These are phyloP conservation scores for Psophia crepitans DNA, from an alignment of 2,113 vertebrate species.

Conservation along the genomic window DNA sequence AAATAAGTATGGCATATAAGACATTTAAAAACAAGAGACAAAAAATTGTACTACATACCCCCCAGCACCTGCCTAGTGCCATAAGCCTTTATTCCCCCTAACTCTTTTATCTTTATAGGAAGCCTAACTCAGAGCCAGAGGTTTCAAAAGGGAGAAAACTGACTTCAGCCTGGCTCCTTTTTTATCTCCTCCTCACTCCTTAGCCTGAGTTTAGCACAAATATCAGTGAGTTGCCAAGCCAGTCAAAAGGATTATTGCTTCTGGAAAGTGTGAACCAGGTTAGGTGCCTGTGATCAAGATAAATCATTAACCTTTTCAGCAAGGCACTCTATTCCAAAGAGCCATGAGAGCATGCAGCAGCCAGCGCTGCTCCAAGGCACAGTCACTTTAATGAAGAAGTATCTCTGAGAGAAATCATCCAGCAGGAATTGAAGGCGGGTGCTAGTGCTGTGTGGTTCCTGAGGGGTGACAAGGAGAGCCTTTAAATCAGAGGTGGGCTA, in stretches of 20 bases:
- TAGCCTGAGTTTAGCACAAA: neutral
- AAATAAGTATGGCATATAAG: neutral
- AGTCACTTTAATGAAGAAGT: neutral
- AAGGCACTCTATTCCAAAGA: neutral
- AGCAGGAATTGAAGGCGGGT: neutral
- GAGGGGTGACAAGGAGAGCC: neutral
- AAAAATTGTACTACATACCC: neutral
- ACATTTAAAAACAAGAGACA: neutral
- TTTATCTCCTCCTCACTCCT: neutral
- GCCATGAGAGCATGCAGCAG: neutral
- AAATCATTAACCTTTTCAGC: neutral
- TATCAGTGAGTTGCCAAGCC: neutral
- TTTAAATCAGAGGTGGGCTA: neutral
- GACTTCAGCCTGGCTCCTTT: neutral
- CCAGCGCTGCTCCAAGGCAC: neutral
- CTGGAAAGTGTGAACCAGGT: neutral
- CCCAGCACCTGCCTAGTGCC: neutral
- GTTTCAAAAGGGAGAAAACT: neutral
- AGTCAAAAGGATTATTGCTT: neutral
- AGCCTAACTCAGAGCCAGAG: neutral
- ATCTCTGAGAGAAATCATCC: neutral
- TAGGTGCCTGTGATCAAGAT: neutral
- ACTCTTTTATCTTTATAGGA: neutral
- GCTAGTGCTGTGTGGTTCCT: neutral
- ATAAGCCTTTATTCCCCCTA: neutral